Evolutionary conservation across 1,140 invertebrate genomes (phyloP), one percentile per base, ranked within the genome.

Genomic region (Diploscapter pachys): DNA sequence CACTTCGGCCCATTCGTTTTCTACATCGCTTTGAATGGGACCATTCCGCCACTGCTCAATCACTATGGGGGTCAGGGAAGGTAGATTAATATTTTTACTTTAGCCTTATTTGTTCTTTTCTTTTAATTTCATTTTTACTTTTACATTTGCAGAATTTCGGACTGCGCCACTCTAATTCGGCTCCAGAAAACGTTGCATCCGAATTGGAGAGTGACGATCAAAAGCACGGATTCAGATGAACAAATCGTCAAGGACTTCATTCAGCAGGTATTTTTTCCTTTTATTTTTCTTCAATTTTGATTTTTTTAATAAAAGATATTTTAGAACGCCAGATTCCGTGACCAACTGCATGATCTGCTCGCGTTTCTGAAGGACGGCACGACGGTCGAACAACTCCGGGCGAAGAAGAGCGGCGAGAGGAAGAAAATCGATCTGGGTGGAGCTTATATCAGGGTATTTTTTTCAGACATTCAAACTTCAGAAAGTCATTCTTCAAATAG

Each of bases 161-260:
- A 79, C 31, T 70, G 71, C 53, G 78, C 78, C 11, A 75, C 73
- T 55, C 70, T 79, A 5, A 66, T 79, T 11, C 63, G 77, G 49
- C 73, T 79, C 6, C 77, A 79, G 51, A 78, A 79, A 49, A 52
- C 77, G 31, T 57, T 79, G 3, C 52, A 63, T 52, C 76, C 78
- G 54, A 69, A 79, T 61, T 79, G 78, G 78, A 67, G 78, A 53
- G 75, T 74, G 3, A 61, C 78, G 3, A 78, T 79, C 55, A 71
- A 48, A 9, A 59, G 61, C 9, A 63, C 56, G 31, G 75, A 76
- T 66, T 66, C 68, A 11, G 75, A 76, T 53, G 68, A 71, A n/a
- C 72, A 72, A 52, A 76, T 78, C 56, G 69, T 78, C 6, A 67
- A 78, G 55, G 77, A 78, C 54, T 78, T 78, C 56, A 67, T 78